These are phyloP conservation scores for Pleuronectes platessa DNA, from an alignment of 2,113 vertebrate genomes.

Conservation along the genomic window DNA sequence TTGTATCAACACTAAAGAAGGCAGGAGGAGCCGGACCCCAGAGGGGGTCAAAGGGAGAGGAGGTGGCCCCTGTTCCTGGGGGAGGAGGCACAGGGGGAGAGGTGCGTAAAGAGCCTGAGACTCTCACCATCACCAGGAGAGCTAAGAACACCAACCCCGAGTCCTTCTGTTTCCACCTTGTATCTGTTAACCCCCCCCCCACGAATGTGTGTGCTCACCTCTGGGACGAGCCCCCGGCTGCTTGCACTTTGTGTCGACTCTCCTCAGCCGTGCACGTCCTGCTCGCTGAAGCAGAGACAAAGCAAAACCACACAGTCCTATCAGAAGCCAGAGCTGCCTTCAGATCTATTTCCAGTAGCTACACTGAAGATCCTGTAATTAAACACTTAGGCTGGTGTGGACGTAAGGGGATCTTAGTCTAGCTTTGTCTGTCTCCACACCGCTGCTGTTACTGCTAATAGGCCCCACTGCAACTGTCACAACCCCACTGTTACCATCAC, in stretches of 20 bases:
- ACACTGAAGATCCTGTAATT: not conserved
- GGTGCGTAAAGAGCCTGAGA: conserved; percentile 79
- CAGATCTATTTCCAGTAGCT: conserved; percentile 21
- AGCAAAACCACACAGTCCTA: conserved; percentile 45
- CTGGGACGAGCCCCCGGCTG: conserved; percentile 50
- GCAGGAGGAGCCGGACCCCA: conserved; percentile 76
- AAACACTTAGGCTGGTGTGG: not conserved
- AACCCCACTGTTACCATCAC: conserved; percentile 56
- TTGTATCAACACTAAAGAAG: conserved; percentile 79
- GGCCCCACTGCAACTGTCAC: conserved; percentile 32
- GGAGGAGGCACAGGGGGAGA: conserved; percentile 81
- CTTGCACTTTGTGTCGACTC: conserved; percentile 55
- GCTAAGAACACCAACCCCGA: conserved; percentile 71
- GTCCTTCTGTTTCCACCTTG: conserved; percentile 67
- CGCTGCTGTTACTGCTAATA: conserved; percentile 33
- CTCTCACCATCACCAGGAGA: conserved; percentile 71
- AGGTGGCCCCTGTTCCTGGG: conserved; percentile 81
- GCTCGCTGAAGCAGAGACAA: conserved; percentile 60
- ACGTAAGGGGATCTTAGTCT: conserved; percentile 9
- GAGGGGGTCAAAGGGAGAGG: conserved; percentile 81
- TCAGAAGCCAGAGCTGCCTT: conserved; percentile 41
- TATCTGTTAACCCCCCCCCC: conserved; percentile 57
- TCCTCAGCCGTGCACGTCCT: conserved; percentile 52
- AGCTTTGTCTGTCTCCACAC: conserved; percentile 20
- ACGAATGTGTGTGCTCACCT: conserved; percentile 62